These are phyloP conservation scores for Siphlonurus alternatus DNA, from an alignment of 2,888 invertebrate species.

Conservation along the genomic window DNA sequence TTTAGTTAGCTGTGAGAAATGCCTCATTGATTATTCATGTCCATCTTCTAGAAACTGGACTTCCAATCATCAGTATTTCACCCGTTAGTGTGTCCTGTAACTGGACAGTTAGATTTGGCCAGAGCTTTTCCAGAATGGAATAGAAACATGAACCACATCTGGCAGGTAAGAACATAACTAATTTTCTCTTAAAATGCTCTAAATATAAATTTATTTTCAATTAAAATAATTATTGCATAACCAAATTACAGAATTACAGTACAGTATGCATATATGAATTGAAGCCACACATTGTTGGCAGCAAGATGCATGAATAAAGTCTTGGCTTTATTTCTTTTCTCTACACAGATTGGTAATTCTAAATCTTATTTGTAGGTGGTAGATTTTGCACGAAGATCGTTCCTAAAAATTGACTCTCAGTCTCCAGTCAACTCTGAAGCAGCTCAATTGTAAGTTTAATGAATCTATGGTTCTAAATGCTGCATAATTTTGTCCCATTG, in stretches of 20 bases:
- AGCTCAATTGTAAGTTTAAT: constrained; percentile 40
- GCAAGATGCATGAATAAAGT: no score
- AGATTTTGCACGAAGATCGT: constrained; percentile 65
- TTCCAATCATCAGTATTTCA: constrained; percentile 77
- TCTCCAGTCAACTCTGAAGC: constrained; percentile 56
- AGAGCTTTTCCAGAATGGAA: constrained; percentile 78
- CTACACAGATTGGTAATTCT: no score
- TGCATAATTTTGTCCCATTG: constrained; percentile 5
- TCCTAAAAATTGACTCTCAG: constrained; percentile 63
- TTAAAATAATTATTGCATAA: no score
- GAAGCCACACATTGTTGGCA: no score
- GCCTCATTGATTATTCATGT: constrained; percentile 2
- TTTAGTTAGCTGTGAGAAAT: not conserved
- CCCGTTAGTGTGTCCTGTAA: constrained; percentile 63
- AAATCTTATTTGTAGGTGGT: constrained; percentile 79
- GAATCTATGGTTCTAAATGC: not conserved
- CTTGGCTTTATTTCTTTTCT: no score
- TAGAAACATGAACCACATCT: constrained; percentile 63
- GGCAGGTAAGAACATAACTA: no score
- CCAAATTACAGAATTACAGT: no score
- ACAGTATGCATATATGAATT: no score
- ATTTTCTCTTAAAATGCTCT: no score
- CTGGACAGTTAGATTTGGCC: constrained; percentile 57
- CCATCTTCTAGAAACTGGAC: constrained; percentile 46
- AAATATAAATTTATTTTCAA: no score